phyloP scores from a whole-genome alignment of 1,140 invertebrate genomes.

The Popillia japonica region DNA sequence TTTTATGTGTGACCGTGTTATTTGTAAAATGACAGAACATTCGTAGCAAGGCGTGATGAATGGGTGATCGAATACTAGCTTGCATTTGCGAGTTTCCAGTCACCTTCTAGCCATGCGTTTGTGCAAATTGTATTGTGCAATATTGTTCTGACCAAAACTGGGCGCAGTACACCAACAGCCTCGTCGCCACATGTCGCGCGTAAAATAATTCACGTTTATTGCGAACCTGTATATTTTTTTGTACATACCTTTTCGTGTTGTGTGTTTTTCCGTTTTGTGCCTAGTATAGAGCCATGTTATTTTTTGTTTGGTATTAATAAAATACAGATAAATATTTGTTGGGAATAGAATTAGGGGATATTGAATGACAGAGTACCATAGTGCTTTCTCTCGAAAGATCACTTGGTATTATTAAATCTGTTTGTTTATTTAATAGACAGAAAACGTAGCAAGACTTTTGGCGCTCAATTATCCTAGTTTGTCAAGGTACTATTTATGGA shows the following conservation, averaged over 20 bases:
- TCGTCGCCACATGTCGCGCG: not conserved
- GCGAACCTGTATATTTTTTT: slow-evolving; percentile 16
- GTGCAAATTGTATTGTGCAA: slow-evolving; percentile 37
- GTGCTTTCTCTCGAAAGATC: too few species aligned
- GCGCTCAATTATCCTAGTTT: too few species aligned
- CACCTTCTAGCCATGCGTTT: slow-evolving; percentile 4
- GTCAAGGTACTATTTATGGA: too few species aligned
- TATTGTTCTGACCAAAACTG: not conserved
- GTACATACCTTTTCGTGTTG: not conserved
- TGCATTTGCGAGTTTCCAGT: not conserved
- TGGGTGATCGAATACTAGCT: not conserved
- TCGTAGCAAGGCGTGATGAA: slow-evolving; percentile 31
- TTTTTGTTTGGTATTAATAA: not conserved
- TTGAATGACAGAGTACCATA: too few species aligned
- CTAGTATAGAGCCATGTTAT: not conserved
- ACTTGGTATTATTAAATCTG: too few species aligned
- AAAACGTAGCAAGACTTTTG: too few species aligned
- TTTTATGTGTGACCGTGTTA: slow-evolving; percentile 35
- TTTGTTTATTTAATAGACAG: too few species aligned
- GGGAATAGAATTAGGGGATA: too few species aligned
- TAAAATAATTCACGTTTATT: slow-evolving; percentile 39
- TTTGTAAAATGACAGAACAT: slow-evolving; percentile 40
- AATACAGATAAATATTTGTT: too few species aligned
- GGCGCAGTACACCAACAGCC: not conserved
- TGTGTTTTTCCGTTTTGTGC: not conserved